Base-by-base conservation (phyloP, 2,113 vertebrate genomes). In the Sander lucioperca region DNA sequence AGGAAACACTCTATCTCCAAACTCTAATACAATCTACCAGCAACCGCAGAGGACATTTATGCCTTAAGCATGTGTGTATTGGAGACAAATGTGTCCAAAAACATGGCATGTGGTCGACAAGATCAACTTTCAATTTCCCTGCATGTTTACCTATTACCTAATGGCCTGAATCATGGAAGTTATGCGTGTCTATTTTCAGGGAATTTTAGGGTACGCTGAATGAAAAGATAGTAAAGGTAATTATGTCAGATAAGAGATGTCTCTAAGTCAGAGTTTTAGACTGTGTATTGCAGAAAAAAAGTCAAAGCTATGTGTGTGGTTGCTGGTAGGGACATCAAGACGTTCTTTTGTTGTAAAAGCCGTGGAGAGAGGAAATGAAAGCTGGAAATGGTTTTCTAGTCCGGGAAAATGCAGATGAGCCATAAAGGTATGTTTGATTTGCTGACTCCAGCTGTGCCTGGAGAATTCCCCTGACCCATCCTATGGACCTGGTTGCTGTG, bases 401-500 rank as follows among this genome's bases (percentile, higher is more conserved):
- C 86, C 90, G 91, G 83, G 91, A 91, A 94, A 93, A 92, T 95
- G 91, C 91, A 94, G 87, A 94, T 92, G 88, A 90, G 82, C 82
- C 0, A 72, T 58, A 84, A 82, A 89, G 86, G 90, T 89, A 86
- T 91, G 90, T 92, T 94, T 87, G 93, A 89, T 91, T 94, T 92
- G 91, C 85, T 88, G 93, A 92, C 94, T 91, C 94, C 94, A 94
- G 95, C 94, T 96, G 95, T 95, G 94, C 77, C 79, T 69, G 90
- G 82, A 91, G 86, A 92, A 94, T 94, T 94, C 91, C 87, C 91
- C 76, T 82, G 89, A 91, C 91, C 90, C 89, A 27, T 89, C 85
- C 87, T 43, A 27, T 77, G 84, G 80, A 69, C 79, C 50, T 12
- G 77, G 89, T 92, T 91, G 88, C 88, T 85, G 92, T 93, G 83